Evolutionary conservation across 2,888 invertebrate species (phyloP).

Genomic region (Phengaris arion): DNA sequence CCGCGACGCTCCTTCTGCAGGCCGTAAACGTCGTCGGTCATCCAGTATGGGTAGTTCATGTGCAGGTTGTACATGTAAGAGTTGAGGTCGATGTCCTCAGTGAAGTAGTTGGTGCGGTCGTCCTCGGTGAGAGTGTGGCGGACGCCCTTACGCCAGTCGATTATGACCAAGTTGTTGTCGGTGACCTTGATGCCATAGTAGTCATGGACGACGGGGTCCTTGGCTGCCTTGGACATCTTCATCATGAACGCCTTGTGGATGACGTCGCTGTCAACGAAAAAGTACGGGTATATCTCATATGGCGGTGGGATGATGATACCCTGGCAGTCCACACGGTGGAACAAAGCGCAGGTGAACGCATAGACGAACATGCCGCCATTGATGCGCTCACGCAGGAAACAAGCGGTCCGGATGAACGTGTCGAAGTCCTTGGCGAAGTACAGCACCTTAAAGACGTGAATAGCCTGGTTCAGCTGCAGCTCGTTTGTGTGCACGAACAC

Average conservation of each 20-base stretch:
- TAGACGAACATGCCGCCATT: constrained; percentile 88
- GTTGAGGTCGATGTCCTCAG: constrained; percentile 88
- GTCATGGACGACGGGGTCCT: constrained; percentile 73
- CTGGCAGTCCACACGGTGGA: constrained; percentile 83
- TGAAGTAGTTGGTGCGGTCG: constrained; percentile 84
- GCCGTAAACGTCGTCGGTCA: constrained; percentile 76
- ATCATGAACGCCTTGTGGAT: constrained; percentile 83
- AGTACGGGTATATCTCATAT: constrained; percentile 88
- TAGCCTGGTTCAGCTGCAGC: constrained; percentile 81
- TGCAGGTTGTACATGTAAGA: constrained; percentile 84
- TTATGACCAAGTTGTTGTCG: constrained; percentile 80
- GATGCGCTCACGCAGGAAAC: constrained; percentile 84
- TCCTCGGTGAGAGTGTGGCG: constrained; percentile 80
- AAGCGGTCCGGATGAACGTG: constrained; percentile 82
- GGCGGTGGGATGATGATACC: constrained; percentile 84
- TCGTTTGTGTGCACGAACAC: constrained; percentile 82
- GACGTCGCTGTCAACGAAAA: constrained; percentile 85
- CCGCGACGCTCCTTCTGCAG: constrained; percentile 75
- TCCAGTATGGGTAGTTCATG: constrained; percentile 85
- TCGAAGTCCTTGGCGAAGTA: constrained; percentile 85
- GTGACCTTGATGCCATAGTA: constrained; percentile 73
- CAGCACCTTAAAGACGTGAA: constrained; percentile 81
- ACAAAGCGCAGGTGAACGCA: constrained; percentile 82
- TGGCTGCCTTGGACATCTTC: constrained; percentile 80
- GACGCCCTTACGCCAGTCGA: constrained; percentile 83